A percentile compares a stretch with the other conserved stretches of the same genome.
phyloP scores from a whole-genome alignment of 2,888 invertebrate genomes.

The Trilocha varians region DNA sequence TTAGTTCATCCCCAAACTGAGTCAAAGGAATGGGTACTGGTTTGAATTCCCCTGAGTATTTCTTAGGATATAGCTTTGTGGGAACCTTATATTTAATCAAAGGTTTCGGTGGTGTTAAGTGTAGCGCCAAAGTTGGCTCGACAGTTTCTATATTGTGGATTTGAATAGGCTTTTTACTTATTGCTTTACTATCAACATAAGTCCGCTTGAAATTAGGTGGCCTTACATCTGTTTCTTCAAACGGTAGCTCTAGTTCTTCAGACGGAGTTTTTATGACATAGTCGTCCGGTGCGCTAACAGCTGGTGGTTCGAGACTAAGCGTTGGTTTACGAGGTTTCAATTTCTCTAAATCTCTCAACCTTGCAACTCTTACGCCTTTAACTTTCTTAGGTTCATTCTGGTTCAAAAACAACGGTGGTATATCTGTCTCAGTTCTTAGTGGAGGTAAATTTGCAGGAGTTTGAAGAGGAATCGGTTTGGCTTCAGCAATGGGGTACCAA shows the following conservation, averaged over 20 bases:
- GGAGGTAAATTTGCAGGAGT: slow-evolving; percentile 1
- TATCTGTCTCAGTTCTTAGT: not conserved
- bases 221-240: slow-evolving; percentile 24
- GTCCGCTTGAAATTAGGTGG: slow-evolving; percentile 14
- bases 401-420: slow-evolving; percentile 25
- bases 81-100: slow-evolving; percentile 48
- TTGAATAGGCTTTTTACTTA: slow-evolving; percentile 26
- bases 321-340: slow-evolving; percentile 35
- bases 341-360: slow-evolving; percentile 11
- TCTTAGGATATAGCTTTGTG: slow-evolving; percentile 74
- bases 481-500: slow-evolving; percentile 51
- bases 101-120: slow-evolving; percentile 41
- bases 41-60: slow-evolving; percentile 65
- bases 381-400: slow-evolving; percentile 8
- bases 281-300: slow-evolving; percentile 43
- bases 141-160: slow-evolving; percentile 27
- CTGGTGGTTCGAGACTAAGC: slow-evolving; percentile 46
- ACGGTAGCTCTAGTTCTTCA: slow-evolving; percentile 26
- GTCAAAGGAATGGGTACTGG: slow-evolving; percentile 55
- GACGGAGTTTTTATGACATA: slow-evolving; percentile 49
- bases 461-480: slow-evolving; percentile 1
- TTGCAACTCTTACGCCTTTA: slow-evolving; percentile 6
- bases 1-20: slow-evolving; percentile 37
- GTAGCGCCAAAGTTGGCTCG: slow-evolving; percentile 39
- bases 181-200: slow-evolving; percentile 11